Conservation (phyloP, 2,113 vertebrate species). For the Ariopsis seemanni region DNA sequence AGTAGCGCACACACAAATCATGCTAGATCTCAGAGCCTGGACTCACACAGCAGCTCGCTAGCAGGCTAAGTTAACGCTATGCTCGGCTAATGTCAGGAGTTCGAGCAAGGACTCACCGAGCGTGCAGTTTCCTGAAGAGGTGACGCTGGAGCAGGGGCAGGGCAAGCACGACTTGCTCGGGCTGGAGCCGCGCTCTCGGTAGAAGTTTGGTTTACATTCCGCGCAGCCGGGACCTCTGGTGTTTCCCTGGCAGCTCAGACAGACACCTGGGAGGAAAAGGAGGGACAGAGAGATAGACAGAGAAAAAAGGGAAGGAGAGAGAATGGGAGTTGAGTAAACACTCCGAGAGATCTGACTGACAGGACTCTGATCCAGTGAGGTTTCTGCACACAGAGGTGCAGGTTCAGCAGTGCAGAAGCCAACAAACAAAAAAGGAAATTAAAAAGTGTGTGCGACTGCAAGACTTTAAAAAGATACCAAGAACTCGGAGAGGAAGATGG, state of each 20-base stretch:
- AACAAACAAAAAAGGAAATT: conserved; percentile 27
- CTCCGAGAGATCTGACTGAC: conserved; percentile 40
- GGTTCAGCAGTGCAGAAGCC: conserved; percentile 21
- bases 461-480: not conserved
- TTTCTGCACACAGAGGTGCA: not conserved
- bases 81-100: conserved; percentile 25
- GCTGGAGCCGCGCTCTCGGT: conserved; percentile 49
- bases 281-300: not conserved
- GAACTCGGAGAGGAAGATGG: not conserved
- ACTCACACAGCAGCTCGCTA: conserved; percentile 3
- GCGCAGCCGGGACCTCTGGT: conserved; percentile 76
- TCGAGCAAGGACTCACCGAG: conserved; percentile 69
- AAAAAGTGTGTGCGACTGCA: not conserved
- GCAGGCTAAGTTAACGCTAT: not conserved
- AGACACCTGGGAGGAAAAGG: conserved; percentile 70
- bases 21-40: conserved; percentile 25
- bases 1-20: not conserved
- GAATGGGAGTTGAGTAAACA: conserved; percentile 45
- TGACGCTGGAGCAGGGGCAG: conserved; percentile 81
- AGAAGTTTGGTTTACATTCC: conserved; percentile 77
- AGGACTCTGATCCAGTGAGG: conserved; percentile 42
- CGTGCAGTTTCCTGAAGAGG: conserved; percentile 77
- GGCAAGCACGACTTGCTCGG: conserved; percentile 63
- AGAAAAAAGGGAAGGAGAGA: conserved; percentile 42
- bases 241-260: conserved; percentile 78